Evolutionary conservation across 2,113 vertebrate genomes (phyloP), one percentile per base, ranked within the genome.

Genomic region (Epinephelus cyanopodus): DNA sequence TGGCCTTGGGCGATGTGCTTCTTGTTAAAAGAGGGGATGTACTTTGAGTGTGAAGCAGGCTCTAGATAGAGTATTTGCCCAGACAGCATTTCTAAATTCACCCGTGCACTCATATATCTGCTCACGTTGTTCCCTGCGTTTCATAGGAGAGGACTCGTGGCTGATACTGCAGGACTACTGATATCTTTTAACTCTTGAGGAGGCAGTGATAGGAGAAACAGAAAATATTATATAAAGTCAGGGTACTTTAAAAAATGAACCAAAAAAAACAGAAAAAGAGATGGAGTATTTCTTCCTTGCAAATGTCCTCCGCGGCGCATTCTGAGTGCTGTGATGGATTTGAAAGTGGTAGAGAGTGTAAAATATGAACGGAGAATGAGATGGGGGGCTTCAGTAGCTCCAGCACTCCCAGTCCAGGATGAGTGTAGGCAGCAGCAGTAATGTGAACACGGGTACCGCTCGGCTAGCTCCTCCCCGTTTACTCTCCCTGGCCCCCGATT

Each of bases 1-100:
- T 89, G 78, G 90, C 93, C 92, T 78, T 84, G 58, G 87, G 92
- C 84, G 7, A 87, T 87, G 87, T 84, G 89, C 87, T 90, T 89
- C 86, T 90, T 90, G 64, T 88, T 87, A 86, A 88, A 91, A 88
- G 77, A 84, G 82, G 66, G 86, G 70, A 83, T 86, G 81, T 77
- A 87, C 85, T 87, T 81, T 89, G 77, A 73, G 84, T 85, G 67
- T 81, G 86, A 82, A 85, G 72, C 76, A 79, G 76, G 79, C 53
- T 82, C 76, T 56, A 84, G 85, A 81, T 62, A 76, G 68, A 90
- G 85, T 76, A 87, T 90, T 90, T 90, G 89, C 87, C 85, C 88
- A 91, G 83, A 77, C 85, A 77, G 90, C 81, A 78, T 82, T 91
- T 91, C 88, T 87, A 74, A 89, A 79, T 92, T 90, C 84, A 87